These are phyloP conservation scores for Malurus leucopterus DNA, from an alignment of 2,797 vertebrate genomes.

Conservation along the genomic window DNA sequence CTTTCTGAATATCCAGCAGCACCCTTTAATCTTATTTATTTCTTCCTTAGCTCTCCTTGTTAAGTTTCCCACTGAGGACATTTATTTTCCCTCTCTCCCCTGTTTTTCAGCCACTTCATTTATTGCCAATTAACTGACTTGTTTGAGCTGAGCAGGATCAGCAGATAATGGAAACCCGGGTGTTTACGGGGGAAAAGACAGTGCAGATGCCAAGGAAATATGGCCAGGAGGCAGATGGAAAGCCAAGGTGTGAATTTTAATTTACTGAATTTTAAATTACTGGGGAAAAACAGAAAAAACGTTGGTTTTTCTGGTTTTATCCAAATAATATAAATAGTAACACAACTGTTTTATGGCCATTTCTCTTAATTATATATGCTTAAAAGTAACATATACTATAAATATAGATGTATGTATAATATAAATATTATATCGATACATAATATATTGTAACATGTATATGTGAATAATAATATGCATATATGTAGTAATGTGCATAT, in stretches of 20 bases:
- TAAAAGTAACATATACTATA: not conserved
- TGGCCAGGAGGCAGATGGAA: not conserved
- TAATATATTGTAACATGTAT: not conserved
- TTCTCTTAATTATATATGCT: not conserved
- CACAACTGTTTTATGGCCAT: not conserved
- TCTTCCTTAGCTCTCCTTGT: not conserved
- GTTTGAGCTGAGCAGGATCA: not conserved
- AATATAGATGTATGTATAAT: not conserved
- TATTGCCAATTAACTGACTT: not conserved
- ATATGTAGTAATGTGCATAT: not conserved
- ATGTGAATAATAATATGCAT: not conserved
- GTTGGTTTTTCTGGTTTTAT: not conserved
- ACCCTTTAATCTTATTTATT: not conserved
- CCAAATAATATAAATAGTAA: not conserved
- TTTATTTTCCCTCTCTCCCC: not conserved
- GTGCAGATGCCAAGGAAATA: not conserved
- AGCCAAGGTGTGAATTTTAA: not conserved
- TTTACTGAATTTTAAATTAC: not conserved
- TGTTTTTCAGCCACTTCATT: not conserved
- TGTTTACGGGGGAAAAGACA: not conserved
- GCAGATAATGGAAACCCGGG: not conserved
- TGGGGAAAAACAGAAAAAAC: not conserved
- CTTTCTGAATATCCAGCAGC: not conserved
- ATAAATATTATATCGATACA: not conserved
- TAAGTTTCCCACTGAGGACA: not conserved